Percentiles rank a stretch among this genome's conserved stretches.
These are phyloP conservation scores for Phaethornis superciliosus DNA, from an alignment of 2,113 vertebrate genomes.

Conservation along the genomic window DNA sequence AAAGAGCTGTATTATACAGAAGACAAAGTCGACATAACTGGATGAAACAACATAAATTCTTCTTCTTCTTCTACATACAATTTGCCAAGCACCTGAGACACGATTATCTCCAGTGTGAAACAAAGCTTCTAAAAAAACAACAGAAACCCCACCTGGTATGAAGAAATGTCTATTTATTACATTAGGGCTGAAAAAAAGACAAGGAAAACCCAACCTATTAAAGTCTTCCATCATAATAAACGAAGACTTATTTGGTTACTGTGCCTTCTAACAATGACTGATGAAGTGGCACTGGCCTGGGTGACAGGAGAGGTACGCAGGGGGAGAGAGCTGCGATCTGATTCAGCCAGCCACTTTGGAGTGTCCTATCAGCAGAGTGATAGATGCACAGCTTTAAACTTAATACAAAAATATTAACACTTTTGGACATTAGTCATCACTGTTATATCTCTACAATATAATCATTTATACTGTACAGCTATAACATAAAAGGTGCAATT, in stretches of 20 bases:
- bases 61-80: slow-evolving; percentile 61
- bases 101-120: slow-evolving; percentile 54
- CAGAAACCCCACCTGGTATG: slow-evolving; percentile 60
- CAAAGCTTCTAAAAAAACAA: slow-evolving; percentile 61
- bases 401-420: slow-evolving; percentile 87
- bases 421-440: slow-evolving; percentile 81
- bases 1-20: slow-evolving; percentile 64
- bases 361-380: slow-evolving; percentile 71
- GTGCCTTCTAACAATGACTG: slow-evolving; percentile 61
- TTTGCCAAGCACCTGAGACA: slow-evolving; percentile 66
- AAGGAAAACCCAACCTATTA: slow-evolving; percentile 54
- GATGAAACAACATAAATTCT: slow-evolving; percentile 56
- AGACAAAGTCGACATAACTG: slow-evolving; percentile 61
- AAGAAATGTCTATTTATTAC: slow-evolving; percentile 58
- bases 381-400: slow-evolving; percentile 77
- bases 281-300: slow-evolving; percentile 64
- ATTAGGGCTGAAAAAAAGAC: slow-evolving; percentile 59
- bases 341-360: slow-evolving; percentile 61
- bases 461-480: slow-evolving; percentile 85
- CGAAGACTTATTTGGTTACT: slow-evolving; percentile 60
- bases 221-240: slow-evolving; percentile 61
- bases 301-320: slow-evolving; percentile 38
- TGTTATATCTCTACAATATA: slow-evolving; percentile 88
- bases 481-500: slow-evolving; percentile 87
- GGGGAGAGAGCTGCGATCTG: slow-evolving; percentile 40